Evolutionary conservation across 2,888 invertebrate genomes (phyloP).

Genomic region (Rosalia funebris): DNA sequence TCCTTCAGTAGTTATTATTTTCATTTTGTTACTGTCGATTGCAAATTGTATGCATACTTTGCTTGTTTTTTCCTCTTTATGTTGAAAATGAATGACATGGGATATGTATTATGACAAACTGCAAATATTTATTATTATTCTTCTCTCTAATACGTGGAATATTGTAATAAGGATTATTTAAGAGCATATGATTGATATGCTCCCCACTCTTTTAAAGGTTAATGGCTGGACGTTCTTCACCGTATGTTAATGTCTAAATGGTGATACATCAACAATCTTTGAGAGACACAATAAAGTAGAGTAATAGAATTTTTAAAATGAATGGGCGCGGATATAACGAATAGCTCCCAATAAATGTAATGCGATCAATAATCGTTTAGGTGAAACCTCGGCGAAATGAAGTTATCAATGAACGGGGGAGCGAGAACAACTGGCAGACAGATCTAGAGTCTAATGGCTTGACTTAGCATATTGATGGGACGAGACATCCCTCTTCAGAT

Average conservation of each 20-base stretch:
- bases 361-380: slow-evolving; percentile 23
- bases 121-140: too few species aligned
- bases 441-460: slow-evolving; percentile 35
- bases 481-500: slow-evolving; percentile 22
- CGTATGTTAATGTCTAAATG: background rate
- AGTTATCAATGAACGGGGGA: slow-evolving; percentile 27
- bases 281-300: slow-evolving; percentile 11
- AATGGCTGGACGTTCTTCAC: background rate
- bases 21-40: too few species aligned
- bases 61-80: too few species aligned
- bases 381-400: slow-evolving; percentile 13
- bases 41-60: too few species aligned
- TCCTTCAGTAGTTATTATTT: too few species aligned
- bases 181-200: too few species aligned
- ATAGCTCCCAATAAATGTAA: slow-evolving; percentile 20
- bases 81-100: too few species aligned
- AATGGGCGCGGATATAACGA: slow-evolving; percentile 2
- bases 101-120: too few species aligned
- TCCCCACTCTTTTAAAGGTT: too few species aligned
- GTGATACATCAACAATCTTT: slow-evolving; percentile 20
- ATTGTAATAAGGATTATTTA: too few species aligned
- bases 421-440: slow-evolving; percentile 26
- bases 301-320: slow-evolving; percentile 9
- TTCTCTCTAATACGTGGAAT: too few species aligned
- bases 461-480: slow-evolving; percentile 38